These are phyloP conservation scores for Oryctes rhinoceros DNA, from an alignment of 1,140 invertebrate species.

Conservation along the genomic window DNA sequence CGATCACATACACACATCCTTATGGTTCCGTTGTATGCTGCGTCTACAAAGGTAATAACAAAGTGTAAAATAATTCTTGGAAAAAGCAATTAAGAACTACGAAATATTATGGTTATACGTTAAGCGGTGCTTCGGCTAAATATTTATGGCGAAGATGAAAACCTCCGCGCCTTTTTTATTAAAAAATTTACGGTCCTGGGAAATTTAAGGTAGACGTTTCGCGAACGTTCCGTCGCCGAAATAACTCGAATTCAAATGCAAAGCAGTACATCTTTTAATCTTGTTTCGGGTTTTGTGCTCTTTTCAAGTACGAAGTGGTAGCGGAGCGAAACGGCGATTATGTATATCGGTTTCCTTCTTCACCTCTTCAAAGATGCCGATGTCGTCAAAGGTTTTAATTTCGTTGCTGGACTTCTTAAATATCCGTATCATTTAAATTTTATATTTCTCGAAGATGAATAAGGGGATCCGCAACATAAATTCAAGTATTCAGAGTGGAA, in stretches of 20 bases:
- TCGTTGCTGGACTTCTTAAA: neutral
- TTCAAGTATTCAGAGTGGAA: too few relatives aligned
- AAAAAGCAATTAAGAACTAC: constrained; percentile 18
- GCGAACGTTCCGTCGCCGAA: neutral
- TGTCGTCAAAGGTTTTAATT: neutral
- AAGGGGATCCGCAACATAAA: too few relatives aligned
- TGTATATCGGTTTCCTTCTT: too few relatives aligned
- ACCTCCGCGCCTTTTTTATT: constrained; percentile 4
- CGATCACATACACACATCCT: neutral
- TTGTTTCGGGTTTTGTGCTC: neutral
- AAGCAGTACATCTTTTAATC: neutral
- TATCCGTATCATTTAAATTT: too few relatives aligned
- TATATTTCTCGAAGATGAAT: too few relatives aligned
- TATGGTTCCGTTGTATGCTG: neutral
- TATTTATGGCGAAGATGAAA: constrained; percentile 31
- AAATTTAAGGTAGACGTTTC: constrained; percentile 5
- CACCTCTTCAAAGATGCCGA: neutral
- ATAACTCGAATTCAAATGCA: neutral
- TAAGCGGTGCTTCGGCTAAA: neutral
- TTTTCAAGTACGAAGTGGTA: neutral
- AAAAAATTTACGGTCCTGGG: constrained; percentile 2
- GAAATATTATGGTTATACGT: constrained; percentile 22
- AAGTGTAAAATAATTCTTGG: constrained; percentile 31
- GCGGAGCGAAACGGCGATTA: too few relatives aligned
- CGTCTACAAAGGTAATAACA: constrained; percentile 22